Conservation (phyloP, 2,888 invertebrate genomes). For the Troides helena region DNA sequence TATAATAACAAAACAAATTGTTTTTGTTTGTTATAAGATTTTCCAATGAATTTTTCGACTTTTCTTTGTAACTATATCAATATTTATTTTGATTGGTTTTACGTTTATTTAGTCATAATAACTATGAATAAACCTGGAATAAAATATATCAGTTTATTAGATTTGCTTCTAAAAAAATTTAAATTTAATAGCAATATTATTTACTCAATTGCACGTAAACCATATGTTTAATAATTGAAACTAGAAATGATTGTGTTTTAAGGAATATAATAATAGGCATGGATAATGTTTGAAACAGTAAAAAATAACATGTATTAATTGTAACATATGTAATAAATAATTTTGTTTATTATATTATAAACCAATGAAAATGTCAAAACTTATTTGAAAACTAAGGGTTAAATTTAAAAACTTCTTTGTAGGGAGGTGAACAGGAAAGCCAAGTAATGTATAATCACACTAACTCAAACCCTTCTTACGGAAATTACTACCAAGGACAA, state of each 20-base stretch:
- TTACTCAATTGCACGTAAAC: neutral
- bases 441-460: constrained; percentile 71
- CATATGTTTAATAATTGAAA: neutral
- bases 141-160: too few species aligned
- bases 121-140: neutral
- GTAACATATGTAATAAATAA: too few species aligned
- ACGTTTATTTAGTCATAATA: neutral
- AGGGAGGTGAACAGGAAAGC: constrained; percentile 75
- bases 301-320: neutral
- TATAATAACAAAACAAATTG: neutral
- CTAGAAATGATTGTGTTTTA: neutral
- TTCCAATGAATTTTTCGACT: too few species aligned
- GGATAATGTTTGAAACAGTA: neutral
- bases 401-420: constrained; percentile 7
- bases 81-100: neutral
- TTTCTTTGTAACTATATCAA: neutral
- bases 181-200: too few species aligned
- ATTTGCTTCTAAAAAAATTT: too few species aligned
- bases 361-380: neutral
- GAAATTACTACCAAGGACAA: constrained; percentile 74
- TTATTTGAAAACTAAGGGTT: neutral
- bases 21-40: neutral
- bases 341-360: too few species aligned
- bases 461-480: constrained; percentile 65
- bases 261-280: neutral